Evolutionary conservation across 35 echinoderm and acorn worm species (phyloP).

Genomic region (Hemicentrotus pulcherrimus): DNA sequence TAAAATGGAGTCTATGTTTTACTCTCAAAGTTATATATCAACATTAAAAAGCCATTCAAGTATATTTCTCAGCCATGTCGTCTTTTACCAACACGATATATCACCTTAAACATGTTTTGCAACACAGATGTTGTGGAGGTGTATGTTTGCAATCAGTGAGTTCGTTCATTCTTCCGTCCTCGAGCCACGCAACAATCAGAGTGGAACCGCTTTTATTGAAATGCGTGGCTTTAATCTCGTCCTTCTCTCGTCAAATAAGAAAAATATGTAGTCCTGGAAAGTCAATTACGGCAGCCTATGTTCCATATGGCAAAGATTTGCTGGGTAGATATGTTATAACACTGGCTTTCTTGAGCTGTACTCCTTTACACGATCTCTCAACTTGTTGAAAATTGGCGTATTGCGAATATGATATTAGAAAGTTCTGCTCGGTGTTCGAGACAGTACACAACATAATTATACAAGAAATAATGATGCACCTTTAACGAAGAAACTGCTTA

Average conservation of each 20-base stretch:
- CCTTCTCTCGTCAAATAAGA: conserved; percentile 4
- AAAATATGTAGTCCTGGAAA: neutral
- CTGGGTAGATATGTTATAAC: neutral
- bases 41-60: neutral
- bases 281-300: neutral
- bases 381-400: too few relatives aligned
- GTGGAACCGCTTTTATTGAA: neutral
- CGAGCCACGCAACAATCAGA: neutral
- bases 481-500: too few relatives aligned
- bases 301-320: neutral
- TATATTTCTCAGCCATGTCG: neutral
- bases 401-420: too few relatives aligned
- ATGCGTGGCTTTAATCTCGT: neutral
- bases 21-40: neutral
- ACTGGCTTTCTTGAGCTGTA: neutral
- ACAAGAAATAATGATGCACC: too few relatives aligned
- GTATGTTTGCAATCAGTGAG: neutral
- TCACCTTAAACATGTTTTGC: neutral
- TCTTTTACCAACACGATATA: neutral
- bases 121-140: neutral
- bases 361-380: neutral
- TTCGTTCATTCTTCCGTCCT: neutral
- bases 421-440: too few relatives aligned
- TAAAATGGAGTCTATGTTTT: neutral
- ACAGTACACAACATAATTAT: too few relatives aligned